Percentiles rank a stretch among this genome's conserved stretches.
Evolutionary conservation across 2,888 invertebrate species (phyloP).

Genomic region (Macrophya annulata): DNA sequence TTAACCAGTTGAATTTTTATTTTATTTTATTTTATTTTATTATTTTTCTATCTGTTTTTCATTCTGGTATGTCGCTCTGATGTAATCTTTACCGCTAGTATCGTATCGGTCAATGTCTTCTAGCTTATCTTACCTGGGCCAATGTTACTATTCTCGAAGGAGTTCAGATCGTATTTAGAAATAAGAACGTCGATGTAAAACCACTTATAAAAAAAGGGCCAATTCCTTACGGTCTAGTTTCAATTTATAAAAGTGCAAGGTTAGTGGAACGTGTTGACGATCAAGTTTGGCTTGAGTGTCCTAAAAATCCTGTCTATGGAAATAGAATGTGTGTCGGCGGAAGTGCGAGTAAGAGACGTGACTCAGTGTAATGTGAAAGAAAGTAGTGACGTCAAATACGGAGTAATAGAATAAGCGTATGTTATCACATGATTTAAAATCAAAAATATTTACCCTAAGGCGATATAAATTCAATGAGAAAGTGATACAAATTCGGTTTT

Average conservation of each 20-base stretch:
- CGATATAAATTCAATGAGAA: slow-evolving; percentile 4
- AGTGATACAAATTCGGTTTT: slow-evolving; percentile 4
- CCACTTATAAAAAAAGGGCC: slow-evolving; percentile 3
- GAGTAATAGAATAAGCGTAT: not conserved
- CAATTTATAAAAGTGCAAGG: slow-evolving; percentile 25
- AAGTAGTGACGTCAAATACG: slow-evolving; percentile 60
- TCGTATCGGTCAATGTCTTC: slow-evolving; percentile 46
- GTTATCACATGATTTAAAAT: not conserved
- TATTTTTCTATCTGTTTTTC: slow-evolving; percentile 3
- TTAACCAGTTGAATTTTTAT: slow-evolving; percentile 5
- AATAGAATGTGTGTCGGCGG: slow-evolving; percentile 69
- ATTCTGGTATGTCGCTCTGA: slow-evolving; percentile 17
- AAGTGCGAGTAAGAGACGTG: slow-evolving; percentile 65
- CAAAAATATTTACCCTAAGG: not conserved
- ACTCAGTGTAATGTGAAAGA: slow-evolving; percentile 66
- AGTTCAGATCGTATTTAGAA: not conserved
- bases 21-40: not conserved
- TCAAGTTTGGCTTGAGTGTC: slow-evolving; percentile 43
- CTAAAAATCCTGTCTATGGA: slow-evolving; percentile 30
- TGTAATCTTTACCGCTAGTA: slow-evolving; percentile 41
- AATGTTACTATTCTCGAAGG: not conserved
- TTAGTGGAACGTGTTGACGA: slow-evolving; percentile 33
- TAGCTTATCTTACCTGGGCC: not conserved
- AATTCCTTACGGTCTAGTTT: slow-evolving; percentile 29
- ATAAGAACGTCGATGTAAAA: not conserved